Percentiles rank a stretch among this genome's conserved stretches.
These are phyloP conservation scores for Drosophila rellima DNA, from an alignment of 2,888 invertebrate genomes.

Conservation along the genomic window DNA sequence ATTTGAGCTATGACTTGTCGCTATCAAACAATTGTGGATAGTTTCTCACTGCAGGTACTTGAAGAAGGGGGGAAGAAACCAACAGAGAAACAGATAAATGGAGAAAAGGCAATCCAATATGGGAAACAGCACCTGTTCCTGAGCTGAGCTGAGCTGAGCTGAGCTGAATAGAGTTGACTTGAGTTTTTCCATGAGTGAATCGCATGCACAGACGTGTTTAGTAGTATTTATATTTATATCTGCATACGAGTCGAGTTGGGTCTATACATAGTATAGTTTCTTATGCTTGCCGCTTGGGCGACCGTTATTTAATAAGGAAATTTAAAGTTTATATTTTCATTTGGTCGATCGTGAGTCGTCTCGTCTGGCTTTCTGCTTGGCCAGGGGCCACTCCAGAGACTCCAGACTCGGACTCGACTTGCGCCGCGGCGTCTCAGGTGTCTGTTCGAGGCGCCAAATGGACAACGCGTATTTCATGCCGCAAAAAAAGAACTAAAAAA, in stretches of 20 bases:
- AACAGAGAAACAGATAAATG: conserved; percentile 2
- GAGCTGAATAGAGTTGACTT: no score
- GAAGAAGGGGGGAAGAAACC: background rate
- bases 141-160: background rate
- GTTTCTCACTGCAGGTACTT: conserved; percentile 32
- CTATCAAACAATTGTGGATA: conserved; percentile 47
- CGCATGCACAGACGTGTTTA: conserved; percentile 9
- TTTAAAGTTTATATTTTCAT: conserved; percentile 70
- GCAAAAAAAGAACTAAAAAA: conserved; percentile 3
- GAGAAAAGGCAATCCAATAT: conserved; percentile 18
- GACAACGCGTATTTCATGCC: conserved; percentile 64
- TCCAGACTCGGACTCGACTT: conserved; percentile 12
- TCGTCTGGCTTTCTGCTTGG: conserved; percentile 11
- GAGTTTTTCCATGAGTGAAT: conserved; percentile 6
- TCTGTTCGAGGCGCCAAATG: conserved; percentile 74
- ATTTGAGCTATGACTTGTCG: conserved; percentile 56
- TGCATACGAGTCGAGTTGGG: background rate
- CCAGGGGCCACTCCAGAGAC: conserved; percentile 36
- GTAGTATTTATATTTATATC: background rate
- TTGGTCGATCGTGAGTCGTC: conserved; percentile 57
- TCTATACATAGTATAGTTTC: conserved; percentile 2
- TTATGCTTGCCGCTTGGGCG: conserved; percentile 54
- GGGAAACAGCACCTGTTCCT: conserved; percentile 9
- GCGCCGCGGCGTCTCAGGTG: conserved; percentile 48
- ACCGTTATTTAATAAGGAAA: conserved; percentile 81